Base-by-base conservation (phyloP, 2,888 invertebrate species). In the Melieria crassipennis region DNA sequence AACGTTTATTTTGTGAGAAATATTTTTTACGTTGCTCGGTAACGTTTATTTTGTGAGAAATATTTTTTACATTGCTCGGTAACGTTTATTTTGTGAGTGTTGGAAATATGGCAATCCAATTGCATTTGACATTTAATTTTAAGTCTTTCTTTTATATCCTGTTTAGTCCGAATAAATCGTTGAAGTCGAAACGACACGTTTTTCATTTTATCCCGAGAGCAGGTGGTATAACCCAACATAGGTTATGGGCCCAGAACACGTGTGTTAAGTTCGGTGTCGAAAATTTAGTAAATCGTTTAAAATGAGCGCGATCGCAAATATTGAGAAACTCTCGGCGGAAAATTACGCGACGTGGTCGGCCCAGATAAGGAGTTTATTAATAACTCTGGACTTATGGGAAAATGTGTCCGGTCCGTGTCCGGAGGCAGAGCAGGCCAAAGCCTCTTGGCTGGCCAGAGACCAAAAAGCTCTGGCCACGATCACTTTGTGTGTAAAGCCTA, bases 301-400 rank as follows among this genome's bases (percentile, higher is more conserved):
- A 46, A 61, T 61, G 61, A 61, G 61, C 13, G 61, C 61, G 61
- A 61, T 61, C 1, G 61, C 61, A 11, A 61, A 61, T 9, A 46
- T 61, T 43, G 65, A 70, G n/a, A 70, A 65, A 42, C 13, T 65
- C 42, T 61, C 65, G 30, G 50, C 60, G 13, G 70, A 73, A 16
- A 73, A 73, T 58, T 73, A 63, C 65, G 61, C 65, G 13, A 73
- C 67, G 43, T 73, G 70, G 67, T 65, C 65, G 7, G 65, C 71
- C 0, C 69, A 69, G 30, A 45, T 69, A 11, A 71, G 61, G 64
- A 69, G 69, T 46, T 56, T 71, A 45, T 46, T 73, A 5, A 66
- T 69, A 46, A 71, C 68, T 4, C 65, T 73, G 43, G 70, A 73
- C 16, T n/a, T 70, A 52, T 71, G 73, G 70, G 16, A 65, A 13